phyloP scores from a whole-genome alignment of 2,113 vertebrate species.

The Rhineura floridana region DNA sequence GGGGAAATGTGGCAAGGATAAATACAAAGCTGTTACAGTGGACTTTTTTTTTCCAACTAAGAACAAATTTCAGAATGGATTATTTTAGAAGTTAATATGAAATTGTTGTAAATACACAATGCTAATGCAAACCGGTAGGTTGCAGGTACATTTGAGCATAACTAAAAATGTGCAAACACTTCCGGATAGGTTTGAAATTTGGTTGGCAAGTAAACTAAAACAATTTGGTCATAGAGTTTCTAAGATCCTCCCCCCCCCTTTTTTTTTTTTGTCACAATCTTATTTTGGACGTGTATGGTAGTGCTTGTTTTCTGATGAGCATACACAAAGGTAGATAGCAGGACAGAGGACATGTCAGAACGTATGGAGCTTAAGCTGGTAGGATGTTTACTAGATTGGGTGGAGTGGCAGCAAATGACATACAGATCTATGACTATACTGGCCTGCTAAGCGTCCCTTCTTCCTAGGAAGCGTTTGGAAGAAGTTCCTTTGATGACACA shows the following conservation, averaged over 20 bases:
- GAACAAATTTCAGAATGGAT: background rate
- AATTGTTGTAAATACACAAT: background rate
- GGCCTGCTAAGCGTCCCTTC: background rate
- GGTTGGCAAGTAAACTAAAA: background rate
- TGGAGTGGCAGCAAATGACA: background rate
- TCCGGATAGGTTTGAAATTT: background rate
- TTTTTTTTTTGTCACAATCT: background rate
- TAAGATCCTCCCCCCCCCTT: background rate
- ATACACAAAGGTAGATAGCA: background rate
- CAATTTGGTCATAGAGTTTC: background rate
- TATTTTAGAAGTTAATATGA: constrained; percentile 8
- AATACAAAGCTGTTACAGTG: background rate
- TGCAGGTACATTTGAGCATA: background rate
- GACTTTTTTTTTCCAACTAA: constrained; percentile 12
- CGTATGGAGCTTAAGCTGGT: background rate
- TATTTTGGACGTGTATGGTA: background rate
- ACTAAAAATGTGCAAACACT: background rate
- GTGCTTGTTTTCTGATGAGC: background rate
- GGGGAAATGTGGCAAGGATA: constrained; percentile 47
- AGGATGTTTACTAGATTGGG: background rate
- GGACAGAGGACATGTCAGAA: background rate
- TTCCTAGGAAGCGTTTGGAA: constrained; percentile 84
- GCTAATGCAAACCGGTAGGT: background rate
- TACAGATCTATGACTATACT: background rate
- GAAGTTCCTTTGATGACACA: constrained; percentile 91